These are phyloP conservation scores for Reinhardtius hippoglossoides DNA, from an alignment of 2,113 vertebrate species.

Conservation along the genomic window DNA sequence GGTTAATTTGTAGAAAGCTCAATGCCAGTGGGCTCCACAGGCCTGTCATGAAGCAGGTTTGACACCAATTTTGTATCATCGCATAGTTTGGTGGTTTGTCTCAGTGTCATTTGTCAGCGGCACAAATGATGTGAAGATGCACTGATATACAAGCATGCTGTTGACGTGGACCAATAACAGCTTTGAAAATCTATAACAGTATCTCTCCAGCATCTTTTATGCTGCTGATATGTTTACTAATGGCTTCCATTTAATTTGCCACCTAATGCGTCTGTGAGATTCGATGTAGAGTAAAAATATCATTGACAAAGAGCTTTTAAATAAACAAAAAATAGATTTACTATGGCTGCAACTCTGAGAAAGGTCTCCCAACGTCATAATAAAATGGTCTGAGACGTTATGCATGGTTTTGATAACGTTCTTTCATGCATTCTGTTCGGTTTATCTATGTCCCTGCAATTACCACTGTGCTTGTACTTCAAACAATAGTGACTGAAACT, in stretches of 20 bases:
- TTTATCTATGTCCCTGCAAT: neutral
- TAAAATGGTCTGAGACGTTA: neutral
- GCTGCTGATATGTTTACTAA: neutral
- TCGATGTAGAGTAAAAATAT: neutral
- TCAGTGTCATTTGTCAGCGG: slow-evolving; percentile 8
- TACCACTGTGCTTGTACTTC: neutral
- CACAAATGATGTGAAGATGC: neutral
- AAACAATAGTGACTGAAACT: neutral
- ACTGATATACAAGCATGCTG: neutral
- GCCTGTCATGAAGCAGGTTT: neutral
- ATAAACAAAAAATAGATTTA: neutral
- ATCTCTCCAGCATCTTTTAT: neutral
- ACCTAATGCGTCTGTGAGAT: neutral
- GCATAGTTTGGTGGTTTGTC: slow-evolving; percentile 7
- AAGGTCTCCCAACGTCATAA: neutral
- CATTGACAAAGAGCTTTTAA: neutral
- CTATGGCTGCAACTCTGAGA: neutral
- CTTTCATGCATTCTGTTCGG: slow-evolving; percentile 4
- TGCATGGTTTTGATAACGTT: neutral
- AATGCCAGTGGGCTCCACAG: slow-evolving; percentile 17
- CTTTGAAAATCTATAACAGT: neutral
- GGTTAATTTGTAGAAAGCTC: slow-evolving; percentile 50
- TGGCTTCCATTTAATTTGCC: neutral
- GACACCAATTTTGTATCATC: slow-evolving; percentile 3
- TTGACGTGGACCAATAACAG: neutral